phyloP scores from a whole-genome alignment of 1,140 invertebrate species.

The Eumeta japonica region DNA sequence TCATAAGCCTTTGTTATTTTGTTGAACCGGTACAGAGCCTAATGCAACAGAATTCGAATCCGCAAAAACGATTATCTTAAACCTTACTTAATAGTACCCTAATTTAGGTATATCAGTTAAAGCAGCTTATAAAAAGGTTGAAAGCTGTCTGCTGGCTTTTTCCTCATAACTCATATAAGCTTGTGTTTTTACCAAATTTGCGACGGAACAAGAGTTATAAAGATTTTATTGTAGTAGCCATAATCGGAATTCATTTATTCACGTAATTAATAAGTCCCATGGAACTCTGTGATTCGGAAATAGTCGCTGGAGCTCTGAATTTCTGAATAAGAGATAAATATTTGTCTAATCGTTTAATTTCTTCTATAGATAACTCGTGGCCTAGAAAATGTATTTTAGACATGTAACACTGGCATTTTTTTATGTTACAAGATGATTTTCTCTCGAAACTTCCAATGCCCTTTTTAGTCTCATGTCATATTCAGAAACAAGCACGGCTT shows the following conservation, averaged over 20 bases:
- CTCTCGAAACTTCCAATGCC: conserved; percentile 13
- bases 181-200: too few relatives aligned
- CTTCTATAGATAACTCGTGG: conserved; percentile 1
- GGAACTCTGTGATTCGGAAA: conserved; percentile 14
- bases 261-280: conserved; percentile 23
- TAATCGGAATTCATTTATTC: conserved; percentile 21
- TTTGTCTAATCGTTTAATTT: neutral
- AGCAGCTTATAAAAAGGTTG: too few relatives aligned
- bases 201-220: conserved; percentile 4
- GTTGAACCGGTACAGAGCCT: conserved; percentile 16
- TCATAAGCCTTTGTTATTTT: conserved; percentile 8
- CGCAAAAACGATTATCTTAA: conserved; percentile 5
- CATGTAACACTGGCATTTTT: conserved; percentile 3
- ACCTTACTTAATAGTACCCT: conserved; percentile 6
- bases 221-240: conserved; percentile 20
- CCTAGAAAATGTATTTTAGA: conserved; percentile 4
- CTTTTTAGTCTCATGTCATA: conserved; percentile 18
- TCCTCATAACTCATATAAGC: too few relatives aligned
- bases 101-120: too few relatives aligned
- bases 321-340: conserved; percentile 9
- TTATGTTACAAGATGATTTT: conserved; percentile 4
- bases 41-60: conserved; percentile 20
- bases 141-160: too few relatives aligned
- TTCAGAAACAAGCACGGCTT: conserved; percentile 11
- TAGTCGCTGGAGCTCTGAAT: conserved; percentile 7